Base-by-base conservation (phyloP, 2,797 vertebrate genomes). In the Morus bassanus region DNA sequence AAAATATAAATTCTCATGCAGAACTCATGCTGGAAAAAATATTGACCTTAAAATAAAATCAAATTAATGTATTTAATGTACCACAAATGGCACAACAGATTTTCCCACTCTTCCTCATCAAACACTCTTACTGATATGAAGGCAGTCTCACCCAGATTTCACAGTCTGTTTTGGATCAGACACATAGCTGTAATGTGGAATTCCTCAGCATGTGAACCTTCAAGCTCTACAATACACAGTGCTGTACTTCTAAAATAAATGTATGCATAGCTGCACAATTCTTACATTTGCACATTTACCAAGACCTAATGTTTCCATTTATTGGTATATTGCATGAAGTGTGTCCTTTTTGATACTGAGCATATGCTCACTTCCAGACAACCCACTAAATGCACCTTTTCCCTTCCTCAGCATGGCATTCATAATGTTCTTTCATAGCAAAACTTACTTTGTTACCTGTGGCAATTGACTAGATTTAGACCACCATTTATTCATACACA, bases 171-270 rank as follows among this genome's bases (percentile, higher is more conserved):
- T 63, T 37, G 18, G 17, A 64, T 59, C 23, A 46, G 30, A 64
- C 8, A 31, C 8, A 41, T 17, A 50, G 10, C 18, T 69, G 6
- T 37, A 46, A 51, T 0, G 0, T 31, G 43, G n/a, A 69, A 80
- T 57, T 74, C 45, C 15, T 39, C 56, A 63, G n/a, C 30, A 24
- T 35, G 10, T 63, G 48, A 74, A n/a, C 13, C 14, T 39, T 69
- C 37, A 80, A 57, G 22, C 7, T 45, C 33, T 92, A 18, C 31
- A 43, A 37, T 14, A 43, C 33, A 28, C 11, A 59, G 33, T 23
- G 6, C 3, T 67, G 17, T 65, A 43, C 4, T 48, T 70, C 31
- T 53, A 30, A 41, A 80, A 46, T 22, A 59, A 53, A 43, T 22
- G 24, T 11, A 6, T 33, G 6, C 46, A 30, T 24, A 48, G 13